phyloP scores from a whole-genome alignment of 2,113 vertebrate genomes.

The Silurus glanis region DNA sequence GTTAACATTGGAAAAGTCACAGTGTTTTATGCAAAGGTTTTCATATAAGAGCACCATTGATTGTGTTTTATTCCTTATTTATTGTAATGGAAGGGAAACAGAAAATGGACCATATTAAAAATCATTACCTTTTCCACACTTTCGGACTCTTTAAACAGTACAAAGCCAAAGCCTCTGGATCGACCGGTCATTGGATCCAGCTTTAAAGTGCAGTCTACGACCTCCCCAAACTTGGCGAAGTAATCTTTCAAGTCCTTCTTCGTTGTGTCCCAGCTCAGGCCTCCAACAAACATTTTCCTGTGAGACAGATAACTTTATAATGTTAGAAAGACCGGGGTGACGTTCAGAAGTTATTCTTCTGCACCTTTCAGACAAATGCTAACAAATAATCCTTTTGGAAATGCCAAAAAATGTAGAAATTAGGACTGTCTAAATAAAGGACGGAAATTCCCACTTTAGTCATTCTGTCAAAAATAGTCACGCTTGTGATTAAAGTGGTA shows the following conservation, averaged over 20 bases:
- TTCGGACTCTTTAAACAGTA: slow-evolving; percentile 93
- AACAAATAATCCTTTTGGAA: neutral
- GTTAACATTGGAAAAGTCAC: neutral
- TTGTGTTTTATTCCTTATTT: neutral
- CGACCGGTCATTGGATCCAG: slow-evolving; percentile 96
- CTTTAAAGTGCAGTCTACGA: slow-evolving; percentile 97
- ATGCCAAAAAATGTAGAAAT: neutral
- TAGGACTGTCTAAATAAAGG: no score
- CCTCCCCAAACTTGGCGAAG: slow-evolving; percentile 96
- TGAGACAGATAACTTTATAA: slow-evolving; percentile 20
- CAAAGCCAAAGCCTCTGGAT: slow-evolving; percentile 95
- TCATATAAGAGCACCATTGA: neutral
- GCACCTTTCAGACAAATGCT: neutral
- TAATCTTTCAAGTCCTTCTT: slow-evolving; percentile 99
- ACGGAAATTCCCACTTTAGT: neutral
- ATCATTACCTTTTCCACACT: slow-evolving; percentile 93
- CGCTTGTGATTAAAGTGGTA: neutral
- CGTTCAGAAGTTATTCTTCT: neutral
- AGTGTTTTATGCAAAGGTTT: neutral
- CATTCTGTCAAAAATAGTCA: no score
- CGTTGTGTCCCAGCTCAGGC: slow-evolving; percentile 98
- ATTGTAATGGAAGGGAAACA: neutral
- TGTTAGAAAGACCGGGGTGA: neutral
- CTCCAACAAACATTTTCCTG: slow-evolving; percentile 99
- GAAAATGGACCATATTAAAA: neutral